A percentile compares a stretch with the other conserved stretches of the same genome.
Evolutionary conservation across 2,888 invertebrate species (phyloP).

Genomic region (Capitulum mitella): DNA sequence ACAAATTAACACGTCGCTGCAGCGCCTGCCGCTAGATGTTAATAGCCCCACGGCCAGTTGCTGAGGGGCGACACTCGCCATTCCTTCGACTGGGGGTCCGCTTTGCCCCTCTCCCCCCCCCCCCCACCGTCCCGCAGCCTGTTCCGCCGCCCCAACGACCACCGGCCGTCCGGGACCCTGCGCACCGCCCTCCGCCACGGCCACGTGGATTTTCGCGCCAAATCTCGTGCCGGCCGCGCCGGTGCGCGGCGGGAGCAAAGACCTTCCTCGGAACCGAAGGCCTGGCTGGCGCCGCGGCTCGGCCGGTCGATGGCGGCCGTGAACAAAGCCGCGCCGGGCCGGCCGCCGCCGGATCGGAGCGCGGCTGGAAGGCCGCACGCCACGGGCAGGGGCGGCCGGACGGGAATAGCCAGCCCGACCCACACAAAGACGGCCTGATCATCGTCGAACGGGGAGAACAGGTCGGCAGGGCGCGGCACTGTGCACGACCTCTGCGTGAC

Average conservation of each 20-base stretch:
- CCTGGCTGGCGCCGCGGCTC: background rate
- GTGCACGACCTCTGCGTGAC: too few relatives aligned
- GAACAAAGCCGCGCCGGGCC: constrained; percentile 9
- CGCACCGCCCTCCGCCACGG: background rate
- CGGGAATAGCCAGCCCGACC: background rate
- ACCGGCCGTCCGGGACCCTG: background rate
- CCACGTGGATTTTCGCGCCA: constrained; percentile 21
- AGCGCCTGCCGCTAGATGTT: too few relatives aligned
- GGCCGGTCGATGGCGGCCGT: background rate
- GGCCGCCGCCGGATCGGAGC: background rate
- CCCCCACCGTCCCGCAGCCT: background rate
- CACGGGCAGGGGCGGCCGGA: background rate
- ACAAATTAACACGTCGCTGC: too few relatives aligned
- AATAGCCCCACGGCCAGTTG: too few relatives aligned
- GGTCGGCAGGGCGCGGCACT: too few relatives aligned
- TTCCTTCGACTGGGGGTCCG: too few relatives aligned
- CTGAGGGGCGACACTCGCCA: too few relatives aligned
- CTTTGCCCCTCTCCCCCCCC: background rate
- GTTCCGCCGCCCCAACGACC: background rate
- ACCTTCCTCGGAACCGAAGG: background rate
- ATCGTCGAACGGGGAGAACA: background rate
- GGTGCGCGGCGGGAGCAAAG: constrained; percentile 1
- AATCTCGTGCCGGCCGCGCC: background rate
- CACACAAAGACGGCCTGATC: constrained; percentile 14
- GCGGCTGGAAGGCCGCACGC: background rate